Evolutionary conservation across 1,140 invertebrate genomes (phyloP).

Genomic region (Aphis gossypii): DNA sequence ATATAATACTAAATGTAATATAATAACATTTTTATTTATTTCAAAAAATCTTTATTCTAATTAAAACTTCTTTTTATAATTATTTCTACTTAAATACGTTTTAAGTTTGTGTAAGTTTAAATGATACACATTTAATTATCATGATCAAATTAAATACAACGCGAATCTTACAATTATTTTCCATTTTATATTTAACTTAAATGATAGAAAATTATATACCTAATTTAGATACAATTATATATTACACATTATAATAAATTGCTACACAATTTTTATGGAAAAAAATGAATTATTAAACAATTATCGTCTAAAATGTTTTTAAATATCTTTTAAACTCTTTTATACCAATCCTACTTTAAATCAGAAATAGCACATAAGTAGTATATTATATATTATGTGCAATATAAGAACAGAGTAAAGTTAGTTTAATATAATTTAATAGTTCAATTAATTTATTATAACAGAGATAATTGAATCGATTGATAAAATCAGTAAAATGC

Average conservation of each 20-base stretch:
- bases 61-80: neutral
- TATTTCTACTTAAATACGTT: neutral
- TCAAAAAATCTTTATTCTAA: neutral
- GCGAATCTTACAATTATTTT: neutral
- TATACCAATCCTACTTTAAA: neutral
- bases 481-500: too few relatives aligned
- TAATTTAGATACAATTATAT: neutral
- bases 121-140: neutral
- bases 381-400: too few relatives aligned
- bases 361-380: neutral
- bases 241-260: neutral
- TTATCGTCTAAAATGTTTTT: neutral
- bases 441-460: too few relatives aligned
- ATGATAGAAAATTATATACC: neutral
- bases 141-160: neutral
- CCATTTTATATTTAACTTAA: neutral
- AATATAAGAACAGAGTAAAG: too few relatives aligned
- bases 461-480: too few relatives aligned
- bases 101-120: neutral
- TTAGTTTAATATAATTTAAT: too few relatives aligned
- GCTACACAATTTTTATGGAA: neutral
- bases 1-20: neutral
- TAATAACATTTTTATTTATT: neutral
- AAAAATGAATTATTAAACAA: neutral
- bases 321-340: neutral